A percentile compares a stretch with the other conserved stretches of the same genome.
Conservation (phyloP, 2,888 invertebrate genomes). For the Calephelis perditalis region DNA sequence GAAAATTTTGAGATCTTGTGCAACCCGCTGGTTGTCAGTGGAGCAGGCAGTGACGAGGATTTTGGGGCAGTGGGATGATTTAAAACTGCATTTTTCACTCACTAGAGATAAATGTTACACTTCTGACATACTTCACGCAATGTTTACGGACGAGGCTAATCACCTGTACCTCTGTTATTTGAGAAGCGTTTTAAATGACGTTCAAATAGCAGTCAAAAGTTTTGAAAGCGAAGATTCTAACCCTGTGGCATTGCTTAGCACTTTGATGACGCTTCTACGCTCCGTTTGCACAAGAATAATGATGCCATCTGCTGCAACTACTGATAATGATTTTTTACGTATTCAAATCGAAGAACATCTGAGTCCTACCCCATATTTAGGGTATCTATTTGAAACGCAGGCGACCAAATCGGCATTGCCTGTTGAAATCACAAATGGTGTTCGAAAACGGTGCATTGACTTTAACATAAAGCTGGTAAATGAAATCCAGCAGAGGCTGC, state of each 20-base stretch:
- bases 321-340: no score
- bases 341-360: no score
- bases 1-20: not conserved
- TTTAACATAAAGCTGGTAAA: not conserved
- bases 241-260: constrained; percentile 3
- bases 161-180: not conserved
- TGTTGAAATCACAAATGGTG: not conserved
- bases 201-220: constrained; percentile 24
- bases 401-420: no score
- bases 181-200: constrained; percentile 20
- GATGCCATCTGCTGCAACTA: no score
- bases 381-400: no score
- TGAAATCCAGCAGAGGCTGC: constrained; percentile 12
- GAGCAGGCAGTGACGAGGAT: not conserved
- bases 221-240: constrained; percentile 21
- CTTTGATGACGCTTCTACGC: constrained; percentile 15
- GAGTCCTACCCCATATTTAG: no score
- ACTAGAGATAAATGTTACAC: constrained; percentile 3
- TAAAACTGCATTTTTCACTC: constrained; percentile 1
- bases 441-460: constrained; percentile 7
- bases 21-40: not conserved
- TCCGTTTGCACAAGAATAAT: no score
- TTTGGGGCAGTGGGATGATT: constrained; percentile 2
- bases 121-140: not conserved
- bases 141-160: constrained; percentile 5